Percentiles rank a stretch among this genome's conserved stretches.
These are phyloP conservation scores for Drosophila seguyi DNA, from an alignment of 1,140 invertebrate genomes.

Conservation along the genomic window DNA sequence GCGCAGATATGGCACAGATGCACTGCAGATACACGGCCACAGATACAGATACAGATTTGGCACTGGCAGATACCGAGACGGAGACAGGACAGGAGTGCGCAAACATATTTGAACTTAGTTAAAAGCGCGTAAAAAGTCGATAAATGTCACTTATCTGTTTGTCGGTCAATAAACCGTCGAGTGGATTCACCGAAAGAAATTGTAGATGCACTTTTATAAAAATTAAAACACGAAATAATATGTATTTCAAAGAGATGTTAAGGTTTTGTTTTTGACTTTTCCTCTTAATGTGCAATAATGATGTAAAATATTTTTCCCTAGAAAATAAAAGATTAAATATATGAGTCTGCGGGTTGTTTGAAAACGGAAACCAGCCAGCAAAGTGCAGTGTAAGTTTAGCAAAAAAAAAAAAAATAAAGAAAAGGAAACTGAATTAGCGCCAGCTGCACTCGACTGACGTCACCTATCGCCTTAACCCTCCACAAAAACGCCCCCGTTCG, in stretches of 20 bases:
- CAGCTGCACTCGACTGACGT: conserved; percentile 74
- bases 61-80: conserved; percentile 35
- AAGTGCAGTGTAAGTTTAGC: conserved; percentile 21
- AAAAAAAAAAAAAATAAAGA: conserved; percentile 8
- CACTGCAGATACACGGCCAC: conserved; percentile 21
- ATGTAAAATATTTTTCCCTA: not conserved
- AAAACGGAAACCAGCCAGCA: conserved; percentile 44
- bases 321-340: conserved; percentile 1
- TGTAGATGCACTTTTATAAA: not conserved
- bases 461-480: conserved; percentile 39
- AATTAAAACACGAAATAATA: no score
- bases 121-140: conserved; percentile 82
- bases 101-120: conserved; percentile 81
- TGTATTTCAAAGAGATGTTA: no score
- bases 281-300: no score
- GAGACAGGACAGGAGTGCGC: conserved; percentile 63
- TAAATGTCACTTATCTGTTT: conserved; percentile 83
- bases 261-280: no score
- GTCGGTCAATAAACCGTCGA: conserved; percentile 46
- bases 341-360: conserved; percentile 34
- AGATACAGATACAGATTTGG: conserved; percentile 39
- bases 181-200: conserved; percentile 5
- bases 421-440: conserved; percentile 53
- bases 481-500: conserved; percentile 34
- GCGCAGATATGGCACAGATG: conserved; percentile 53